A percentile compares a stretch with the other conserved stretches of the same genome.
Evolutionary conservation across 2,113 vertebrate species (phyloP).

Genomic region (Amphiprion percula): DNA sequence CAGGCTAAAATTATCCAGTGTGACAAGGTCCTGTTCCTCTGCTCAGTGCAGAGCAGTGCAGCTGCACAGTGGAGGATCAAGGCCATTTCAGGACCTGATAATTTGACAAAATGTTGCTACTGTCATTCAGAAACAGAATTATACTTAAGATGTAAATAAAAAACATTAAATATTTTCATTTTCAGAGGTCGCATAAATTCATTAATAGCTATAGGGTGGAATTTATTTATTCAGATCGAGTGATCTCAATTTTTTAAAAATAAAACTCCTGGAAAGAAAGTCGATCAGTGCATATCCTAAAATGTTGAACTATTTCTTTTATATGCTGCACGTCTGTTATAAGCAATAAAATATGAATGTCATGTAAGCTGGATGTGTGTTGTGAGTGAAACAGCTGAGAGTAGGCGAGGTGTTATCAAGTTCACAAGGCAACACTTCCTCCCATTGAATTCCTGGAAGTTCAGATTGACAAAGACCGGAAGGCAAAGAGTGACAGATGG

Average conservation of each 20-base stretch:
- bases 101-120: too few species aligned
- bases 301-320: background rate
- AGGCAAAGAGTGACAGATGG: slow-evolving; percentile 60
- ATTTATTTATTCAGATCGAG: too few species aligned
- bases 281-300: background rate
- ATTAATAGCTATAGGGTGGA: too few species aligned
- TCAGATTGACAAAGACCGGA: slow-evolving; percentile 83
- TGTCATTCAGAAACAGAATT: too few species aligned
- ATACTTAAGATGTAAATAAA: too few species aligned
- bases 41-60: too few species aligned
- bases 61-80: too few species aligned
- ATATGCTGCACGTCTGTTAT: background rate
- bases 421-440: slow-evolving; percentile 78
- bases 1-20: too few species aligned
- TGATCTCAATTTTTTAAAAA: background rate
- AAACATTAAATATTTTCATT: too few species aligned
- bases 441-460: slow-evolving; percentile 86
- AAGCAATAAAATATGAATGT: background rate
- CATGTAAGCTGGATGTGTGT: background rate
- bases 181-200: too few species aligned
- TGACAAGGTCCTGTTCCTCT: too few species aligned
- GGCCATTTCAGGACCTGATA: too few species aligned
- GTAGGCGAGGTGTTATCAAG: slow-evolving; percentile 67
- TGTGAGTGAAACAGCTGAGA: slow-evolving; percentile 45
- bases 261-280: background rate